Percentiles rank a stretch among this genome's conserved stretches.
Evolutionary conservation across 2,113 vertebrate genomes (phyloP).

Genomic region (Scartelaos histophorus): DNA sequence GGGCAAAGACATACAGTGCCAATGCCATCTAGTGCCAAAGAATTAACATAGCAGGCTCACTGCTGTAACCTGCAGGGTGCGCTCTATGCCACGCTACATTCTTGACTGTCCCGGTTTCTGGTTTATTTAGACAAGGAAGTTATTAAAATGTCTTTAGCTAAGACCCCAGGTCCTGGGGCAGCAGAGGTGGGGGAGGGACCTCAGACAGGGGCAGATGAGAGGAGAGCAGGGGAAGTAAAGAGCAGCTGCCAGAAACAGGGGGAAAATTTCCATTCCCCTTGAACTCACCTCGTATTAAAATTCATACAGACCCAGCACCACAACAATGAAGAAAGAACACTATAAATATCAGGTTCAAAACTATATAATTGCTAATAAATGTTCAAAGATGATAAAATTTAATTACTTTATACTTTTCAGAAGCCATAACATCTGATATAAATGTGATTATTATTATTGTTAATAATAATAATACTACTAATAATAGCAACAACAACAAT

Average conservation of each 20-base stretch:
- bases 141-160: slow-evolving; percentile 76
- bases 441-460: too few relatives aligned
- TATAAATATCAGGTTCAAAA: background rate
- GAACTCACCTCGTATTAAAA: slow-evolving; percentile 6
- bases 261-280: slow-evolving; percentile 35
- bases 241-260: slow-evolving; percentile 35
- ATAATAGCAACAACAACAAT: too few relatives aligned
- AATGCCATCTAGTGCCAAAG: slow-evolving; percentile 73
- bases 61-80: slow-evolving; percentile 68
- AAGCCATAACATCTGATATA: too few relatives aligned
- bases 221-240: slow-evolving; percentile 32
- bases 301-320: background rate
- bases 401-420: too few relatives aligned
- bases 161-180: slow-evolving; percentile 61
- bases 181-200: slow-evolving; percentile 37
- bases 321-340: slow-evolving; percentile 1
- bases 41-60: slow-evolving; percentile 47
- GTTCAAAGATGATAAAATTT: too few relatives aligned
- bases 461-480: too few relatives aligned
- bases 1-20: slow-evolving; percentile 43
- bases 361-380: too few relatives aligned
- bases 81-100: slow-evolving; percentile 55
- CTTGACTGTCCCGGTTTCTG: slow-evolving; percentile 42
- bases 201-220: slow-evolving; percentile 20
- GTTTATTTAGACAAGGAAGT: slow-evolving; percentile 79